Conservation (phyloP, 2,888 invertebrate genomes). For the Pegoplata infirma region DNA sequence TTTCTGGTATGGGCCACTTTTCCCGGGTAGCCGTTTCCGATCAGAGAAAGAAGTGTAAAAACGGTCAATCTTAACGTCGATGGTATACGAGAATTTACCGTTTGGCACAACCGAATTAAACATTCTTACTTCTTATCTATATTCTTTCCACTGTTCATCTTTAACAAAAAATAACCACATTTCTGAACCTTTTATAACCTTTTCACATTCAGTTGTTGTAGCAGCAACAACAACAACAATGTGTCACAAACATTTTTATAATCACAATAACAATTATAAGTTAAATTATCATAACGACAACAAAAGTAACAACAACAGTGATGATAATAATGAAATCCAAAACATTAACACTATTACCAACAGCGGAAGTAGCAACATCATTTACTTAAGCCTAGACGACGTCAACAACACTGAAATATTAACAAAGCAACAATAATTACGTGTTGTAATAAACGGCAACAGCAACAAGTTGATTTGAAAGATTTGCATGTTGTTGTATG, state of each 20-base stretch:
- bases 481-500: too few species aligned
- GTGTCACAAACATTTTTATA: slow-evolving; percentile 19
- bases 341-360: slow-evolving; percentile 39
- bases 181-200: too few species aligned
- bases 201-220: not conserved
- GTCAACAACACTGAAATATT: slow-evolving; percentile 7
- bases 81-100: too few species aligned
- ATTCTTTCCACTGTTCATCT: too few species aligned
- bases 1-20: too few species aligned
- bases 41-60: too few species aligned
- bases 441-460: not conserved
- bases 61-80: too few species aligned
- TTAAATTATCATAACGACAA: slow-evolving; percentile 30
- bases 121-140: too few species aligned
- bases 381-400: slow-evolving; percentile 11
- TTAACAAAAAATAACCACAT: too few species aligned
- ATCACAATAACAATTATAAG: slow-evolving; percentile 15
- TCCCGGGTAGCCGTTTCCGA: too few species aligned
- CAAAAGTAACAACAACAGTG: not conserved
- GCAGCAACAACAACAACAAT: not conserved
- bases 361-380: slow-evolving; percentile 30
- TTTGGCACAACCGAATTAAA: too few species aligned
- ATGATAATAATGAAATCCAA: slow-evolving; percentile 40
- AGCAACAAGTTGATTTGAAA: slow-evolving; percentile 1
- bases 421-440: slow-evolving; percentile 19